These are phyloP conservation scores for Sinella curviseta DNA, from an alignment of 1,140 invertebrate genomes.

Conservation along the genomic window DNA sequence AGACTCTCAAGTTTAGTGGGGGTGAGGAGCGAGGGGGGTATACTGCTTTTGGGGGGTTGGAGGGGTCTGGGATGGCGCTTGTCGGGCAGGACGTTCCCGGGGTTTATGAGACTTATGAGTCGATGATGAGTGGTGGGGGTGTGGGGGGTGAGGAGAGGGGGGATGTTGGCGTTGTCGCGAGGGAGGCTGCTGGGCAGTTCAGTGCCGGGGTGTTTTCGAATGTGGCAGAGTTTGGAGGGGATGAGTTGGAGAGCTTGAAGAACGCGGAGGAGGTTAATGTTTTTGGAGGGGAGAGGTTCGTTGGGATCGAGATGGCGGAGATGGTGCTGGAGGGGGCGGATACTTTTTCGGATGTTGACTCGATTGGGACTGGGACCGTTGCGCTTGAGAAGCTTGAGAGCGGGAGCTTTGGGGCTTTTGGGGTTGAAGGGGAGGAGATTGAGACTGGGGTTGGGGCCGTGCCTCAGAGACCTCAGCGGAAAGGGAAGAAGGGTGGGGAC, in stretches of 20 bases:
- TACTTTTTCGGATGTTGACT: slow-evolving; percentile 33
- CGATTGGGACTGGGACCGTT: background rate
- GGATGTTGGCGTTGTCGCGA: background rate
- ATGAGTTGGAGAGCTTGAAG: background rate
- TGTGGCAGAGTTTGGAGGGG: background rate
- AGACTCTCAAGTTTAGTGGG: background rate
- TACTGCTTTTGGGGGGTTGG: too few species aligned
- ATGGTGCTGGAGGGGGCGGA: slow-evolving; percentile 32
- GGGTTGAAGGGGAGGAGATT: background rate
- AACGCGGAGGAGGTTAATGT: background rate
- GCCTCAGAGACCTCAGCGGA: background rate
- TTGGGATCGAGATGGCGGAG: slow-evolving; percentile 25
- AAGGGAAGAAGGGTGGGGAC: background rate
- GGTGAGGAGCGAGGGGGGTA: background rate
- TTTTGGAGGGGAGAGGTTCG: slow-evolving; percentile 8
- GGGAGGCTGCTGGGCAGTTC: background rate
- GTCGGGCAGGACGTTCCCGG: background rate
- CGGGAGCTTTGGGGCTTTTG: background rate
- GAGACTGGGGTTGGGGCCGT: too few species aligned
- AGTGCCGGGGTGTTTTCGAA: background rate
- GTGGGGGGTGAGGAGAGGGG: background rate
- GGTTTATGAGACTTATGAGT: background rate
- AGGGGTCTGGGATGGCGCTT: background rate
- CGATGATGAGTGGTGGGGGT: background rate
- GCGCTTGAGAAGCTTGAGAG: background rate